phyloP scores from a whole-genome alignment of 2,797 vertebrate genomes.

The Coreius guichenoti region DNA sequence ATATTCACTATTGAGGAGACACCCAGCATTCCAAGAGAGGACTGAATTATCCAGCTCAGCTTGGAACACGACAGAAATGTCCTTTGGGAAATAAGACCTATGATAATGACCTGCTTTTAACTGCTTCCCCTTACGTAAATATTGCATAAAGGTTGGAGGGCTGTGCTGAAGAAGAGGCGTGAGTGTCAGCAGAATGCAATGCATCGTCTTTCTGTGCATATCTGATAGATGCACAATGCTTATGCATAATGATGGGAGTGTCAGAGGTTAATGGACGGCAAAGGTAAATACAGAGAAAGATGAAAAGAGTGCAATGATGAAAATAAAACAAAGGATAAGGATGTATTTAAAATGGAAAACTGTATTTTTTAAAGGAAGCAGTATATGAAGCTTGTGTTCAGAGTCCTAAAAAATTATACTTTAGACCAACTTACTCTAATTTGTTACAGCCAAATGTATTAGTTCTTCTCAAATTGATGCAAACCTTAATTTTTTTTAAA shows the following conservation, averaged over 20 bases:
- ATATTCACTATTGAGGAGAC: not conserved
- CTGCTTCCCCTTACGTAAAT: constrained; percentile 16
- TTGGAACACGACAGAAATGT: constrained; percentile 18
- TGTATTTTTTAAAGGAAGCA: not conserved
- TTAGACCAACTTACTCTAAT: not conserved
- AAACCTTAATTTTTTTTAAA: not conserved
- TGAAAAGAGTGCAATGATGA: not conserved
- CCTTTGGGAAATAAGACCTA: constrained; percentile 34
- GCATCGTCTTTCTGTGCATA: not conserved
- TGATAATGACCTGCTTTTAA: constrained; percentile 23
- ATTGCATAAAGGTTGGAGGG: not conserved
- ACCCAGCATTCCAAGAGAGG: not conserved
- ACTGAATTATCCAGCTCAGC: constrained; percentile 4
- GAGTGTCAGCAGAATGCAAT: not conserved
- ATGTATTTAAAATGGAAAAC: not conserved
- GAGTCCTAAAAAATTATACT: not conserved
- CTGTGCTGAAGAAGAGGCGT: not conserved
- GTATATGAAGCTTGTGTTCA: not conserved
- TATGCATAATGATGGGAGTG: not conserved
- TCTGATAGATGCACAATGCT: not conserved
- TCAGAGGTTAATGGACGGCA: not conserved
- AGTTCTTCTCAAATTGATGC: not conserved
- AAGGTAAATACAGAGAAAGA: not conserved
- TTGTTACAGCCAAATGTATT: not conserved
- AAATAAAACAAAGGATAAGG: not conserved